Base-by-base conservation (phyloP, 2,797 vertebrate genomes). In the Thalassophryne amazonica region DNA sequence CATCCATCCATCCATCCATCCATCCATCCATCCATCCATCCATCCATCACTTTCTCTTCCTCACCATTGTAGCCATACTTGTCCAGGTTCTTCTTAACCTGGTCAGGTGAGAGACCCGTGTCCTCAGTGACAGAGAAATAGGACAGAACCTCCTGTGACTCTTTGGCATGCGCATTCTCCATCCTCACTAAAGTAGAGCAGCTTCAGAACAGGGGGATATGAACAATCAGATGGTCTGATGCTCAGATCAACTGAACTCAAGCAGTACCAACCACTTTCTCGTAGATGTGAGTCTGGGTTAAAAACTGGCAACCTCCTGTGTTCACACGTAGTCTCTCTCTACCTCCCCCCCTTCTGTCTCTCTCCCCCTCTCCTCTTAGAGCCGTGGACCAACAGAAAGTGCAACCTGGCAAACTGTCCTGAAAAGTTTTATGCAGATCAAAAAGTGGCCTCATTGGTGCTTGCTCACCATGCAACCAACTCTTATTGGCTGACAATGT, bases 61-160 rank as follows among this genome's bases (percentile, higher is more conserved):
- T 93, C 83, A 95, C 94, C 94, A 24, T 96, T 96, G 78, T 46
- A 90, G 84, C 94, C 94, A 3, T 86, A 95, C 75, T 93, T 95
- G 27, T 88, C 92, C 76, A 94, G 72, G 80, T 81, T 90, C 76
- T 69, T 91, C 84, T 93, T 93, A 45, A 95, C 83, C 87, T 94
- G 92, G 9, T 96, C 94, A 1, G 81, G 89, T 3, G 86, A 69
- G 47, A 96, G 92, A 72, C 94, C 94, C 1, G 73, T 86, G 14
- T 81, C 84, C 81, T 95, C 93, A 1, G 63, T 92, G 80, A 95
- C 94, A 34, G 89, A 86, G 69, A 95, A 96, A 87, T 93, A 83
- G 67, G 90, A 79, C 83, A 96, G 80, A 72, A 93, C 93, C 4
- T 94, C 91, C 29, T 69, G 75, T 0, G 85, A 59, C 67, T 84